Base-by-base conservation (phyloP, 2,888 invertebrate species). In the Ochropleura plecta region DNA sequence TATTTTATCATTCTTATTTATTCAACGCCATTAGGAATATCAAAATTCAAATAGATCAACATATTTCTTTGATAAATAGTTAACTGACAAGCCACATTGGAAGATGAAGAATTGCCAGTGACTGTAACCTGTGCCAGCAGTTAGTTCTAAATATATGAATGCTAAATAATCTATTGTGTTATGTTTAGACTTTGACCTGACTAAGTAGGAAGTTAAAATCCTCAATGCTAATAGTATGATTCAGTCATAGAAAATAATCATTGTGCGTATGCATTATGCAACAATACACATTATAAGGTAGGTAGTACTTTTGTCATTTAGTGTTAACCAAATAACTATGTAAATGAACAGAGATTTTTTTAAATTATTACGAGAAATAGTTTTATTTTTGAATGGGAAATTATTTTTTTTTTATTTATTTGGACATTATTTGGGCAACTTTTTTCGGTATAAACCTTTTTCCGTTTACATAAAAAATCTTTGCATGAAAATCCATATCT, bases 111-210 rank as follows among this genome's bases (percentile, higher is more conserved):
- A 67, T 67, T 18, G 40, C 14, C 18, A 4, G 18, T 7, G 40
- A 46, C 18, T 14, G 10, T 53, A 10, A 73, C 48, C 79, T 42
- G 20, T 48, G 51, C 48, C 60, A 73, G 40, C 44, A 63, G 40
- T 73, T 73, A 46, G 9, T 46, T 46, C 73, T 79, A 77, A 80
- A 73, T 73, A 53, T 62, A 71, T 57, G 44, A 42, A n/a, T 70
- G 78, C 16, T 49, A 18, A 64, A 46, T 44, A 40, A 57, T 64
- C 12, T 51, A 30, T 77, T 73, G 49, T 51, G n/a, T 63, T n/a
- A 44, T 74, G 20, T 81, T 51, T 6, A 53, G 55, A 62, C 76
- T 75, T 49, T 57, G 55, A 66, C 4, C 81, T 16, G 4, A 55
- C 65, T 73, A 59, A 20, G n/a, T 55, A 66, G 53, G 73, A 75